Conservation (phyloP, 2,113 vertebrate species). For the Gymnogyps californianus region DNA sequence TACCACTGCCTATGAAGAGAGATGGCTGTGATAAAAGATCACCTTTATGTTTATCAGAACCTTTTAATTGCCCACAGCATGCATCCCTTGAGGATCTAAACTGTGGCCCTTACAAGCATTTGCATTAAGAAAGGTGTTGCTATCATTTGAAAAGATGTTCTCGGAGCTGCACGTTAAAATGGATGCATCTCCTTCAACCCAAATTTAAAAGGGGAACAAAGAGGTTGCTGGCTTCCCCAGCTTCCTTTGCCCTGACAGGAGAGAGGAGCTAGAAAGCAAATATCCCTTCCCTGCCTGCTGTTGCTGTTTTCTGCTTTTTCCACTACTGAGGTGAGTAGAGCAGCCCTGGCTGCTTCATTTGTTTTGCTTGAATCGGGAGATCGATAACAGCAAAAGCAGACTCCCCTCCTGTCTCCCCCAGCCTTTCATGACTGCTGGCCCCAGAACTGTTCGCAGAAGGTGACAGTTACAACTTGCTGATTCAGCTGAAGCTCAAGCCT, state of each 20-base stretch:
- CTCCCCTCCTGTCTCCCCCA: background rate
- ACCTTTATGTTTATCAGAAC: background rate
- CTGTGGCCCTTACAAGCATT: background rate
- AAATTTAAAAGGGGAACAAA: background rate
- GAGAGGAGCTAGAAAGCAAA: background rate
- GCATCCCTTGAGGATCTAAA: background rate
- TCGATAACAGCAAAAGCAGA: background rate
- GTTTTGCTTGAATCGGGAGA: background rate
- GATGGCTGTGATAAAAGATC: background rate
- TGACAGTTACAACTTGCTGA: background rate
- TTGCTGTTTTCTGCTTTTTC: background rate
- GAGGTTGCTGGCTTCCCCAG: background rate
- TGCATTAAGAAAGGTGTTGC: background rate
- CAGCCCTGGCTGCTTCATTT: background rate
- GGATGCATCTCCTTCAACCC: background rate
- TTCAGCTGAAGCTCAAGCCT: background rate
- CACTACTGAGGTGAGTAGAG: background rate
- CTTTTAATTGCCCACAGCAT: slow-evolving; percentile 27
- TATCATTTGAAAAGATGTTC: background rate
- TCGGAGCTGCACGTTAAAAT: background rate
- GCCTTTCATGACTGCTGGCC: too few species aligned
- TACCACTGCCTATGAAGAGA: background rate
- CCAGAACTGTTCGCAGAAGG: background rate
- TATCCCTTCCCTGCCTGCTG: background rate
- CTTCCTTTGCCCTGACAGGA: background rate